Evolutionary conservation across 2,888 invertebrate species (phyloP), one percentile per base, ranked within the genome.

Genomic region (Polylopha cassiicola): DNA sequence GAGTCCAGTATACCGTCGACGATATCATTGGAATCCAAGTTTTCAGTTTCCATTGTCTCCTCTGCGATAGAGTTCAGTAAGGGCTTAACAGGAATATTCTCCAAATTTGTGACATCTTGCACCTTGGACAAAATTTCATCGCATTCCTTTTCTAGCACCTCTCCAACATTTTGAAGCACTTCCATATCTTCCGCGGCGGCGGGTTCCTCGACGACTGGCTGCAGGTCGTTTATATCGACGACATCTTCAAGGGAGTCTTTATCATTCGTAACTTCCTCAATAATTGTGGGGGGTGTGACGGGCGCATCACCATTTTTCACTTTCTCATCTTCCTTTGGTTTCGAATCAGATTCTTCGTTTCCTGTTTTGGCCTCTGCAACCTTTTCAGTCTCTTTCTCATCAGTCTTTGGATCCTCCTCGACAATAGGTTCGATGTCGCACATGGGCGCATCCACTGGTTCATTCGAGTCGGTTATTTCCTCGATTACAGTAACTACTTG

Each of bases 51-150:
- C 68, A 78, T 74, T 0, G 65, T 59, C 53, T 81, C 81, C 57
- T 81, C 81, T 6, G 67, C 58, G 46, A 80, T 82, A 7, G 77
- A 58, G 42, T 73, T 73, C 4, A 80, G 61, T 48, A 79, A 46
- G 2, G 80, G 74, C 51, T 81, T 82, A 4, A 77, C 46, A 9
- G 79, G 69, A 29, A 82, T 77, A 31, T 62, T 80, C 41, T 77
- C 76, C 39, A 82, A 62, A 48, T 79, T 80, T 3, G 84, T 84
- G 17, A 85, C 81, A 54, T 79, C 69, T 48, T 84, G 73, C 3
- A 86, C 84, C 53, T 85, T 86, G 0, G 79, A 80, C 11, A 86
- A 49, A 39, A 86, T 82, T 48, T 85, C 86, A 44, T 78, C 80
- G 47, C 86, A 86, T 60, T 86, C 85, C 47, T 84, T 85, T 44